Evolutionary conservation across 2,888 invertebrate genomes (phyloP).

Genomic region (Caradrina clavipalpis): DNA sequence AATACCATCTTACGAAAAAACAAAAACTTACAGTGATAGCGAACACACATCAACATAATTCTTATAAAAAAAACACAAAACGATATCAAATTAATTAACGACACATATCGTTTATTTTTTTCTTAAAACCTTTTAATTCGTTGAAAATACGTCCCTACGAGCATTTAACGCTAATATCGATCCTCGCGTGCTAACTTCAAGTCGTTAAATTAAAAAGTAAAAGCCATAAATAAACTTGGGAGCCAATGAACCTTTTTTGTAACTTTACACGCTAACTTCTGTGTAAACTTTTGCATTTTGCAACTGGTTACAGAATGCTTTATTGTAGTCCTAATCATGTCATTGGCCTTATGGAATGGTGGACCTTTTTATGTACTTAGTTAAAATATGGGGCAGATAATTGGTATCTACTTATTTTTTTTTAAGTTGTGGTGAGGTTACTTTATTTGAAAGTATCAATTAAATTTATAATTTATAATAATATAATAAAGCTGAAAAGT

Average conservation of each 20-base stretch:
- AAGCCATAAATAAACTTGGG: slow-evolving; percentile 75
- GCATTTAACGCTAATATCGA: slow-evolving; percentile 68
- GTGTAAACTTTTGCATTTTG: slow-evolving; percentile 66
- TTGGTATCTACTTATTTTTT: neutral
- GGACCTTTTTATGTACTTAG: neutral
- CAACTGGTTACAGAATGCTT: slow-evolving; percentile 63
- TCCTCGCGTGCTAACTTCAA: slow-evolving; percentile 73
- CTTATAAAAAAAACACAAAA: slow-evolving; percentile 29
- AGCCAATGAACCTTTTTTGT: slow-evolving; percentile 77
- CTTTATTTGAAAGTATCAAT: too few relatives aligned
- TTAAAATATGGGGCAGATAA: neutral
- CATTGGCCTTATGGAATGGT: slow-evolving; percentile 35
- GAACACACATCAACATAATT: neutral
- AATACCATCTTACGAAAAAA: too few relatives aligned
- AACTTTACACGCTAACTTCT: slow-evolving; percentile 70
- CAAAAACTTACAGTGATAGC: neutral
- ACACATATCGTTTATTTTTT: slow-evolving; percentile 48
- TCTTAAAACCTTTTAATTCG: slow-evolving; percentile 54
- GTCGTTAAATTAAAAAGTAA: slow-evolving; percentile 80
- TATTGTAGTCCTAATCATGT: slow-evolving; percentile 56
- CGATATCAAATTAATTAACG: slow-evolving; percentile 63
- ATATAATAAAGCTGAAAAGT: too few relatives aligned
- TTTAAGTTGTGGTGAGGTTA: too few relatives aligned
- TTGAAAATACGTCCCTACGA: slow-evolving; percentile 43
- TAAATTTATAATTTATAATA: too few relatives aligned